Evolutionary conservation across 2,888 invertebrate genomes (phyloP).

Genomic region (Incurvaria masculella): DNA sequence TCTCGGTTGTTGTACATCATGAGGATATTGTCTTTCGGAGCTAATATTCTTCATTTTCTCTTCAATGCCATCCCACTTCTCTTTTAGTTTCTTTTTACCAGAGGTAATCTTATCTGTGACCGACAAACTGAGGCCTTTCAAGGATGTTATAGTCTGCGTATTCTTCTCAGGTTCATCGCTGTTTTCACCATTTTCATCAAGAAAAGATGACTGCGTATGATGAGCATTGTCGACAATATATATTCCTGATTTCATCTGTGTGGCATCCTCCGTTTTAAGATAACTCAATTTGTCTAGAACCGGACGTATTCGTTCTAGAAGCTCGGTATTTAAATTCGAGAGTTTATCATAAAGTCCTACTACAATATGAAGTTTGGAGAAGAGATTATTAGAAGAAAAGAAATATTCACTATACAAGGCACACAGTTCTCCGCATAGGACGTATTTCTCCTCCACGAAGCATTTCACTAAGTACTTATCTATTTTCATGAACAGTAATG

Average conservation of each 20-base stretch:
- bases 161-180: conserved; percentile 25
- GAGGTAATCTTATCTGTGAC: conserved; percentile 52
- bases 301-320: conserved; percentile 28
- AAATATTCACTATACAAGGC: conserved; percentile 52
- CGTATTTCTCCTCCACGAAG: conserved; percentile 59
- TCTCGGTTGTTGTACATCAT: conserved; percentile 18
- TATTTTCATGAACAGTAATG: conserved; percentile 54
- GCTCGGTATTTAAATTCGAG: conserved; percentile 21
- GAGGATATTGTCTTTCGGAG: conserved; percentile 27
- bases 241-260: conserved; percentile 55
- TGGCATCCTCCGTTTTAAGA: conserved; percentile 36
- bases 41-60: conserved; percentile 45
- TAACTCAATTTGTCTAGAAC: conserved; percentile 38
- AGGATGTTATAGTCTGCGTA: conserved; percentile 47
- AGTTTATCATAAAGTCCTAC: conserved; percentile 51
- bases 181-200: conserved; percentile 26
- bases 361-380: conserved; percentile 52
- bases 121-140: conserved; percentile 47
- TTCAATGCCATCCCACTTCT: conserved; percentile 54
- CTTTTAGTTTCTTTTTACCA: conserved; percentile 51
- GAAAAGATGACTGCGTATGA: conserved; percentile 29
- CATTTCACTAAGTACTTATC: conserved; percentile 62
- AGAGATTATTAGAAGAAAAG: conserved; percentile 34
- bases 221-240: conserved; percentile 52
- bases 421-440: conserved; percentile 59